Percentiles rank a stretch among this genome's conserved stretches.
These are phyloP conservation scores for Mylabris phalerata DNA, from an alignment of 1,140 invertebrate species.

Conservation along the genomic window DNA sequence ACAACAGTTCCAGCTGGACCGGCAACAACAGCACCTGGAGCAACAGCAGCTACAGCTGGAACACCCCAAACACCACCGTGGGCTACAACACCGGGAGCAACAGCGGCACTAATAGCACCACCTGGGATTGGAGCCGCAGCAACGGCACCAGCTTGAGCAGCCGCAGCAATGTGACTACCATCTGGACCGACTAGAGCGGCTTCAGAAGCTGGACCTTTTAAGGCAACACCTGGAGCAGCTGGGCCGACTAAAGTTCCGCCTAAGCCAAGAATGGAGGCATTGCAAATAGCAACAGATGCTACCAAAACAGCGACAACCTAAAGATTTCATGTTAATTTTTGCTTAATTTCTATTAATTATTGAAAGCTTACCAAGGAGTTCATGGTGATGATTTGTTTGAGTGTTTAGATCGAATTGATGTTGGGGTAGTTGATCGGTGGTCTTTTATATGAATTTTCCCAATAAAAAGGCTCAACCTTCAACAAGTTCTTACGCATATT, in stretches of 20 bases:
- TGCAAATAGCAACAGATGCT: constrained; percentile 25
- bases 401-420: constrained; percentile 13
- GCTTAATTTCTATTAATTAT: neutral
- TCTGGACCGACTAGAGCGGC: constrained; percentile 21
- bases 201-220: constrained; percentile 21
- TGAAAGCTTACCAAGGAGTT: constrained; percentile 30
- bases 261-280: constrained; percentile 27
- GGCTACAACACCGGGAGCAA: constrained; percentile 24
- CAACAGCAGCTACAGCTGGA: constrained; percentile 1
- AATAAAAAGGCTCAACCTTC: constrained; percentile 14
- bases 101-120: constrained; percentile 25
- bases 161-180: constrained; percentile 20
- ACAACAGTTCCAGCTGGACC: neutral
- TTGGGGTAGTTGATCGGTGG: neutral
- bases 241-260: constrained; percentile 33
- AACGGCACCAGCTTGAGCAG: constrained; percentile 21
- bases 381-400: constrained; percentile 22
- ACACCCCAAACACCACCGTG: constrained; percentile 1
- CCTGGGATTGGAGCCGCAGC: constrained; percentile 13
- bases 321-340: neutral
- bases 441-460: constrained; percentile 15
- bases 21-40: neutral
- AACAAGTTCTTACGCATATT: constrained; percentile 19
- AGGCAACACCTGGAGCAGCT: constrained; percentile 28
- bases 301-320: constrained; percentile 31